Base-by-base conservation (phyloP, 1,140 invertebrate genomes). In the Dendrolimus punctatus region DNA sequence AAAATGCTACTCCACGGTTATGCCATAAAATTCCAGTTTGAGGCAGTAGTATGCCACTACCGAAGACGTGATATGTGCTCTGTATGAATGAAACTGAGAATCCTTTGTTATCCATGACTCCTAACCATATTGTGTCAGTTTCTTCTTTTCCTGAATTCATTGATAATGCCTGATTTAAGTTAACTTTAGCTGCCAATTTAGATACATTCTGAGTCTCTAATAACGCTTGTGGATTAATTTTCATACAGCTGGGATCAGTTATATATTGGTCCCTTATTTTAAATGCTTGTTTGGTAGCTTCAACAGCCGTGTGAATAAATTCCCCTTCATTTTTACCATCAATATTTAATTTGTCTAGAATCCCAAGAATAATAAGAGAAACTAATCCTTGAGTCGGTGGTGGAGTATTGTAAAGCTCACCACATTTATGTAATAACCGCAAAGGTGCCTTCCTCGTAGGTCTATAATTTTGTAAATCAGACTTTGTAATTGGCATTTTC, bases 21-120 rank as follows among this genome's bases (percentile, higher is more conserved):
- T 85, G 82, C 76, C 79, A 83, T 6, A 80, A 54, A 55, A 85
- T 80, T 44, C 82, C 82, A 51, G 79, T 82, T 40, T 63, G 55
- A 1, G 82, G 82, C 46, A 85, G 58, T 47, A 85, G 55, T 8
- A 83, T 62, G 6, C 72, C 68, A 59, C 82, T 83, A 5, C 80
- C 82, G 57, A 73, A 85, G 42, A 50, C 8, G 60, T 80, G 67
- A 45, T 77, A 85, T 44, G 76, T 51, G 41, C 82, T 85, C 60
- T 83, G 82, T 52, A 85, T 85, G 64, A 76, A 85, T 50, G 82
- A 83, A 51, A 85, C 79, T 10, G 75, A 83, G 62, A 74, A 85
- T 5, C 82, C 82, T 68, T 71, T 73, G 36, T 61, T 66, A 57
- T 85, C 82, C 82, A 85, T 83, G 40, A 73, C 67, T 41, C 80